phyloP scores from a whole-genome alignment of 2,113 vertebrate species.

The Albula goreensis region DNA sequence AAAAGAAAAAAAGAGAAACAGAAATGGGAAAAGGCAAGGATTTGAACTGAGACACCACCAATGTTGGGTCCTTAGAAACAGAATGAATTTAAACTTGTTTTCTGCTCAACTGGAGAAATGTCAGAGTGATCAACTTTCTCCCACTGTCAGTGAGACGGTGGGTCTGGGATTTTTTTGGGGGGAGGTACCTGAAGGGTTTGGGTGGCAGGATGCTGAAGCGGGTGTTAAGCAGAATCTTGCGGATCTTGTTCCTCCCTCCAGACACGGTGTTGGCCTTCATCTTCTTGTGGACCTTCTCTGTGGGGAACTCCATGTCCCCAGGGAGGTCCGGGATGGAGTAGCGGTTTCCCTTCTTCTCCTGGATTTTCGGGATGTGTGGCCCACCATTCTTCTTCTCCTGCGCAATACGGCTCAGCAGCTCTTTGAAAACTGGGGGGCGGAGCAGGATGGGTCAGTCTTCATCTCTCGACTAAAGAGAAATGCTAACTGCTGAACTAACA shows the following conservation, averaged over 20 bases:
- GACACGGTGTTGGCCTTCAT: constrained; percentile 95
- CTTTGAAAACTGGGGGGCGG: constrained; percentile 84
- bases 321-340: constrained; percentile 95
- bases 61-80: no score
- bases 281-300: constrained; percentile 87
- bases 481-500: no score
- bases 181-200: constrained; percentile 87
- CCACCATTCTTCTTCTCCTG: constrained; percentile 87
- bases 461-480: no score
- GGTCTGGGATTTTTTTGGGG: no score
- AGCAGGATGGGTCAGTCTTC: no score
- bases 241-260: constrained; percentile 90
- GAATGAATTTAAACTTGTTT: no score
- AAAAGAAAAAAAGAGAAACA: no score
- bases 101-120: no score
- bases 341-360: constrained; percentile 93
- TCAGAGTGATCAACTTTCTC: no score
- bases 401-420: constrained; percentile 84
- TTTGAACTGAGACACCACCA: no score
- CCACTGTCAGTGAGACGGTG: no score
- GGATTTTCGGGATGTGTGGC: constrained; percentile 93
- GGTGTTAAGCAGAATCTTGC: constrained; percentile 95
- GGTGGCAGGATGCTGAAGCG: constrained; percentile 94
- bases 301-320: constrained; percentile 86
- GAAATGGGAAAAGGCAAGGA: no score